A percentile compares a stretch with the other conserved stretches of the same genome.
Conservation (phyloP, 1,140 invertebrate genomes). For the Diuraphis noxia region DNA sequence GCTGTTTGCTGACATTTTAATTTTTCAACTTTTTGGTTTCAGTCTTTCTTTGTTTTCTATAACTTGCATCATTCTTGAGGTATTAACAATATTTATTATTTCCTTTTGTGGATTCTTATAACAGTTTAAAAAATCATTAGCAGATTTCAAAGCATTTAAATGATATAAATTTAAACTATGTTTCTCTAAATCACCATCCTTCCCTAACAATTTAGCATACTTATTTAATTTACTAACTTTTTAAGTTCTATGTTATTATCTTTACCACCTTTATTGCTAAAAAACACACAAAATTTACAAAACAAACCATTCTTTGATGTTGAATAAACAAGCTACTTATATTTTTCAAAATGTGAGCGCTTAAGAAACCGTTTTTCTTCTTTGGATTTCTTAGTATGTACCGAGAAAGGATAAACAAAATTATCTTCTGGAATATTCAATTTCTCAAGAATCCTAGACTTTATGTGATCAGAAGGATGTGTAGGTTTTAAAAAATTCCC, state of each 20-base stretch:
- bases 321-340: not conserved
- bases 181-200: slow-evolving; percentile 54
- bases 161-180: slow-evolving; percentile 52
- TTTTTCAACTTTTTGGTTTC: too few species aligned
- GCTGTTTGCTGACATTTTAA: too few species aligned
- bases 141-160: too few species aligned
- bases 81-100: slow-evolving; percentile 53
- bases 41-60: slow-evolving; percentile 17
- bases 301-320: too few species aligned
- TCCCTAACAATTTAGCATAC: slow-evolving; percentile 43
- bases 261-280: slow-evolving; percentile 50
- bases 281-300: not conserved
- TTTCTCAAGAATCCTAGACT: too few species aligned
- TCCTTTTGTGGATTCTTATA: slow-evolving; percentile 52
- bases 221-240: slow-evolving; percentile 53
- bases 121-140: slow-evolving; percentile 55
- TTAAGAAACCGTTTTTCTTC: too few species aligned
- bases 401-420: too few species aligned
- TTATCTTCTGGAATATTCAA: too few species aligned
- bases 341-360: too few species aligned
- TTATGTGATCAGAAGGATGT: too few species aligned
- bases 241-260: slow-evolving; percentile 54
- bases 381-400: too few species aligned
- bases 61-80: not conserved
- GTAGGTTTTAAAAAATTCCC: too few species aligned